Base-by-base conservation (phyloP, 53 echinoderm and acorn worm genomes). In the Apostichopus leukothele region DNA sequence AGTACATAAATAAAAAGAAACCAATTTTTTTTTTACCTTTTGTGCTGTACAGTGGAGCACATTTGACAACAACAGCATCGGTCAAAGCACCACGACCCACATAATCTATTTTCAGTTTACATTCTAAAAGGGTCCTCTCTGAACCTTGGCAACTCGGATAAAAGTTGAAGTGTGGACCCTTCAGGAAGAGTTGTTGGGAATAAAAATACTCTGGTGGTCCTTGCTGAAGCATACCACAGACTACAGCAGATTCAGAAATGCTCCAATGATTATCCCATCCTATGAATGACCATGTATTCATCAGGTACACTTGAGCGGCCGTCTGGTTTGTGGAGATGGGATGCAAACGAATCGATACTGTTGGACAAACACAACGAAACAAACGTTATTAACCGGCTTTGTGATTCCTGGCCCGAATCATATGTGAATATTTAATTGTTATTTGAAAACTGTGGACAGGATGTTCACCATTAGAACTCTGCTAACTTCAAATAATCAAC, bases 181-280 rank as follows among this genome's bases (percentile, higher is more conserved):
- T 6, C 14, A 71, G 6, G 5, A 16, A 71, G 5, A n/a, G 6
- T 16, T 71, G n/a, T 71, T 14, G 6, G 18, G 71, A 18, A 18
- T 71, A 19, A n/a, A 16, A 71, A 71, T 71, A 71, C 20, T 71
- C 71, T 6, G 71, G 71, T 16, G 71, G 71, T 4, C 71, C 71
- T 71, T 71, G n/a, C 6, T 71, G 71, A 71, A 71, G 71, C 71
- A 71, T 71, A 6, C 71, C n/a, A 71, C 71, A 71, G 21, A 71
- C 71, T 71, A 71, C 71, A 71, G 71, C 71, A 71, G 71, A 71
- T 71, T 71, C 71, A 71, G 20, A 1, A 18, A 71, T 6, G 14
- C 6, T n/a, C 71, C 71, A 71, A 18, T 18, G 13, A n/a, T 19
- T 6, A 19, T 71, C 71, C 71, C 71, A 71, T 18, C 71, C 71